A percentile compares a stretch with the other conserved stretches of the same genome.
Evolutionary conservation across 2,113 vertebrate genomes (phyloP).

Genomic region (human): GRCh38 chrX:21188001-21188500

Average conservation of each 20-base stretch:
- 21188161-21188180: not conserved
- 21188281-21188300: not conserved
- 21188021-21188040: not conserved
- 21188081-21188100: not conserved
- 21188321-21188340: not conserved
- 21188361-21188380: not conserved
- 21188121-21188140: not conserved
- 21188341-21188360: not conserved
- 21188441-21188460: not conserved
- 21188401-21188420: not conserved
- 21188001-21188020: slow-evolving; percentile 3
- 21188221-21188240: not conserved
- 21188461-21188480: not conserved
- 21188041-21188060: not conserved
- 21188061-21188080: not conserved
- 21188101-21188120: not conserved
- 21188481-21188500: not conserved
- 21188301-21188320: not conserved
- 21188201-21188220: not conserved
- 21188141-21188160: not conserved
- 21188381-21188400: not conserved
- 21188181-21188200: not conserved
- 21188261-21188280: not conserved
- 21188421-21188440: not conserved
- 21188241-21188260: not conserved